Conservation (phyloP, 1,140 invertebrate genomes). For the Heliconius melpomene region DNA sequence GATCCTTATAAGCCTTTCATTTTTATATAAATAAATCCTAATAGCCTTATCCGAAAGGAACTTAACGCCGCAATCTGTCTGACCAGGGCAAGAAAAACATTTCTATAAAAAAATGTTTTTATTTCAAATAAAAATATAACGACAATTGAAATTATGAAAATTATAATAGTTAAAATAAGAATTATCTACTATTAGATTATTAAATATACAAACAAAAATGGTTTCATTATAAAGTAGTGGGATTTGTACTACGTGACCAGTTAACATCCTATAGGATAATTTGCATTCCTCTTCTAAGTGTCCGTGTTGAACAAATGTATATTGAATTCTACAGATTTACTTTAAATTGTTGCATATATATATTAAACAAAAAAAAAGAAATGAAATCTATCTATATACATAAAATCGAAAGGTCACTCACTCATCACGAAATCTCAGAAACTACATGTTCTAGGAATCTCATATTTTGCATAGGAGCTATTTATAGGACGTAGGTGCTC, state of each 20-base stretch:
- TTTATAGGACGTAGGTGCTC: too few species aligned
- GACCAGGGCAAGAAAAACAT: neutral
- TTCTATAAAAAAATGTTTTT: too few species aligned
- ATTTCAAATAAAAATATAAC: too few species aligned
- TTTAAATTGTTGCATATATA: neutral
- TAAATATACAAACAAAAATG: neutral
- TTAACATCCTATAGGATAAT: neutral
- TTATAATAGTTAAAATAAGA: neutral
- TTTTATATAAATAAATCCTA: neutral
- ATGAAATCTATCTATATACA: too few species aligned
- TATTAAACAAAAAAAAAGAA: too few species aligned
- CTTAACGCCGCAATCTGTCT: neutral
- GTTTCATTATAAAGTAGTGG: slow-evolving; percentile 9
- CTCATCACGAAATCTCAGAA: too few species aligned
- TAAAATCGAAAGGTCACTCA: too few species aligned
- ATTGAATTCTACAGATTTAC: neutral
- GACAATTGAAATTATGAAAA: neutral
- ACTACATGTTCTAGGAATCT: too few species aligned
- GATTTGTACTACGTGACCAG: slow-evolving; percentile 15
- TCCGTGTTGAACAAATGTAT: neutral
- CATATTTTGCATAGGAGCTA: too few species aligned
- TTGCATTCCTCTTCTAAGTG: neutral
- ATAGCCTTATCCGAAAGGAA: too few species aligned
- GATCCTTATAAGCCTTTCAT: neutral
- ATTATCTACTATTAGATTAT: neutral